Percentiles rank a stretch among this genome's conserved stretches.
phyloP scores from a whole-genome alignment of 2,113 vertebrate genomes.

The Cololabis saira region DNA sequence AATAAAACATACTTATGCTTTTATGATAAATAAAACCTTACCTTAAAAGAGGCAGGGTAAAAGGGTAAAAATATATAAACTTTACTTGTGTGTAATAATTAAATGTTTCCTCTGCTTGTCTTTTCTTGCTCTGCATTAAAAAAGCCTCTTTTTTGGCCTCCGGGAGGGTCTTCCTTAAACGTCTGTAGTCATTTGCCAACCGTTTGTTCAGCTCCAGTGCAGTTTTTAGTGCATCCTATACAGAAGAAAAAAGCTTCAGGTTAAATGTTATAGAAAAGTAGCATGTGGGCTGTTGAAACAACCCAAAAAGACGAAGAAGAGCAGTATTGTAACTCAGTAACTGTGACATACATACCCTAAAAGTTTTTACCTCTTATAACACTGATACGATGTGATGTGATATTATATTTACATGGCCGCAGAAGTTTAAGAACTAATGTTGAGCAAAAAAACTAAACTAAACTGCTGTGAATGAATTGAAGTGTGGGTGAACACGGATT shows the following conservation, averaged over 20 bases:
- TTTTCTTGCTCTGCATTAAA: slow-evolving; percentile 51
- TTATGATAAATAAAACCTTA: background rate
- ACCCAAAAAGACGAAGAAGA: background rate
- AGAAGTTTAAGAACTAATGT: too few relatives aligned
- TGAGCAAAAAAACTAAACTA: too few relatives aligned
- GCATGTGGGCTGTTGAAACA: background rate
- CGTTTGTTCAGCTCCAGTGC: slow-evolving; percentile 59
- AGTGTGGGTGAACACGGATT: too few relatives aligned
- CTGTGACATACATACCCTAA: too few relatives aligned
- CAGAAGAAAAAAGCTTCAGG: slow-evolving; percentile 9
- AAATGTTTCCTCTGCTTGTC: slow-evolving; percentile 43
- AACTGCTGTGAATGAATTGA: too few relatives aligned
- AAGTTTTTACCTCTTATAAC: too few relatives aligned
- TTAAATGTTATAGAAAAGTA: background rate
- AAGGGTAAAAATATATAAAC: slow-evolving; percentile 3
- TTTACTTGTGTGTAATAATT: slow-evolving; percentile 72
- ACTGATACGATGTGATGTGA: too few relatives aligned
- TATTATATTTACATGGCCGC: too few relatives aligned
- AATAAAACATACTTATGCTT: slow-evolving; percentile 2
- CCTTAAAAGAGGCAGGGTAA: slow-evolving; percentile 6
- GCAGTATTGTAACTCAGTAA: background rate
- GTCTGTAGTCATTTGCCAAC: slow-evolving; percentile 59
- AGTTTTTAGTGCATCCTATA: slow-evolving; percentile 57
- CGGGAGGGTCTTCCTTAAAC: slow-evolving; percentile 62
- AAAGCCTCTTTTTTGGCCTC: slow-evolving; percentile 56